A percentile compares a stretch with the other conserved stretches of the same genome.
Conservation (phyloP, 1,140 invertebrate genomes). For the Panagrolaimus sp. region DNA sequence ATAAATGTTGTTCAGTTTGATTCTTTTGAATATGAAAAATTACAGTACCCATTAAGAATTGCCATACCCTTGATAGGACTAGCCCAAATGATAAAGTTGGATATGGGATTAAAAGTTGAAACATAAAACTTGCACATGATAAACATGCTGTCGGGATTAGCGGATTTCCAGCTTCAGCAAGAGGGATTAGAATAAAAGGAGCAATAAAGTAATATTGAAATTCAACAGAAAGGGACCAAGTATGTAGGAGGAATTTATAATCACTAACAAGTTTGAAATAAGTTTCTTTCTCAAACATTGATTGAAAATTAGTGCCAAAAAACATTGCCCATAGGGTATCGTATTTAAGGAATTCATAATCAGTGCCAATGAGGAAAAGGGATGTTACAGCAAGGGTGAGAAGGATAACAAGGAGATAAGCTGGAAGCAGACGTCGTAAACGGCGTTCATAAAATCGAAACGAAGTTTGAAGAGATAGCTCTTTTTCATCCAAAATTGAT, state of each 20-base stretch:
- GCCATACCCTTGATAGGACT: not conserved
- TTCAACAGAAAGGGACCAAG: slow-evolving; percentile 21
- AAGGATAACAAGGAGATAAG: not conserved
- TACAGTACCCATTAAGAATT: not conserved
- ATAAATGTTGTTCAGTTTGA: no score
- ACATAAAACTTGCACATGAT: not conserved
- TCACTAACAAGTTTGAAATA: slow-evolving; percentile 24
- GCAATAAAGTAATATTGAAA: slow-evolving; percentile 9
- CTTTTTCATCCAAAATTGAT: not conserved
- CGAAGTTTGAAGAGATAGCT: not conserved
- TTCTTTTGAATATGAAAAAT: not conserved
- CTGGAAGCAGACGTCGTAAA: not conserved
- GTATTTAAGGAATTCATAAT: not conserved
- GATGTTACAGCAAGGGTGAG: not conserved
- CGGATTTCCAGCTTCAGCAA: not conserved
- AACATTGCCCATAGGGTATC: slow-evolving; percentile 1
- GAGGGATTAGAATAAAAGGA: slow-evolving; percentile 28
- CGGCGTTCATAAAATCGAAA: slow-evolving; percentile 1
- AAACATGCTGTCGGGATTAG: not conserved
- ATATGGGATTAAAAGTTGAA: not conserved
- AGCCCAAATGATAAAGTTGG: not conserved
- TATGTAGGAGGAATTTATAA: slow-evolving; percentile 15
- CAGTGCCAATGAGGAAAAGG: not conserved
- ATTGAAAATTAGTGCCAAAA: slow-evolving; percentile 12
- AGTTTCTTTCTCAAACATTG: slow-evolving; percentile 21